A percentile compares a stretch with the other conserved stretches of the same genome.
These are phyloP conservation scores for Aleiodes sp. DNA, from an alignment of 1,140 invertebrate species.

Conservation along the genomic window DNA sequence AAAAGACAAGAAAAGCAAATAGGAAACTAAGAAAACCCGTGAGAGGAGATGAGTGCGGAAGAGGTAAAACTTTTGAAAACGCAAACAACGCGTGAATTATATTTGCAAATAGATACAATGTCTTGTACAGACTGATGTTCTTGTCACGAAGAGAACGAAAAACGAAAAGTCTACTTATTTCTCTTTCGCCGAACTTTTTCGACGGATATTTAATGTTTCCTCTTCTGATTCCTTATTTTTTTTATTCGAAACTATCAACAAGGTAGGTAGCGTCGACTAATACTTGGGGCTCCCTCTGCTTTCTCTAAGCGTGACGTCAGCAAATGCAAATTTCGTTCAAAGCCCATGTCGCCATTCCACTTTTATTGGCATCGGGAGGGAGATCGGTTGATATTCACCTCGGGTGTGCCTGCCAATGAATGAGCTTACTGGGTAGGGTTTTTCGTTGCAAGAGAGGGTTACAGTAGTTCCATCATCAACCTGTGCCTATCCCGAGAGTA, in stretches of 20 bases:
- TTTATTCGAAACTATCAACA: background rate
- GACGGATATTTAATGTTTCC: background rate
- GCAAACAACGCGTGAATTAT: slow-evolving; percentile 10
- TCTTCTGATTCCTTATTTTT: background rate
- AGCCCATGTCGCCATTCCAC: slow-evolving; percentile 33
- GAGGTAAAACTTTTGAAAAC: background rate
- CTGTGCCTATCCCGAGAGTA: background rate
- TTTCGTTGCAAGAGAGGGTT: background rate
- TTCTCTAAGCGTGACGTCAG: slow-evolving; percentile 42
- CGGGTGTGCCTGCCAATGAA: slow-evolving; percentile 1
- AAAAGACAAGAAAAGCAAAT: background rate
- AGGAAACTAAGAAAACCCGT: too few species aligned
- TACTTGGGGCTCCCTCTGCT: background rate
- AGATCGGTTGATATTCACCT: slow-evolving; percentile 44
- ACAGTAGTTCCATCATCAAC: background rate
- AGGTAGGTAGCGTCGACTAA: background rate
- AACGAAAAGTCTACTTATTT: background rate
- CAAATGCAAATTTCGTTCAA: slow-evolving; percentile 43
- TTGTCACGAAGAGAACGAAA: background rate
- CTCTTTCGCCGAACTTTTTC: slow-evolving; percentile 1
- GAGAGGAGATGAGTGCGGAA: background rate
- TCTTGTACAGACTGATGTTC: background rate
- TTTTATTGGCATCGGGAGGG: slow-evolving; percentile 39
- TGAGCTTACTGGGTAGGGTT: background rate
- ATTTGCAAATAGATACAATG: slow-evolving; percentile 13